Evolutionary conservation across 2,888 invertebrate species (phyloP), one percentile per base, ranked within the genome.

Genomic region (Phytoseiulus persimilis): DNA sequence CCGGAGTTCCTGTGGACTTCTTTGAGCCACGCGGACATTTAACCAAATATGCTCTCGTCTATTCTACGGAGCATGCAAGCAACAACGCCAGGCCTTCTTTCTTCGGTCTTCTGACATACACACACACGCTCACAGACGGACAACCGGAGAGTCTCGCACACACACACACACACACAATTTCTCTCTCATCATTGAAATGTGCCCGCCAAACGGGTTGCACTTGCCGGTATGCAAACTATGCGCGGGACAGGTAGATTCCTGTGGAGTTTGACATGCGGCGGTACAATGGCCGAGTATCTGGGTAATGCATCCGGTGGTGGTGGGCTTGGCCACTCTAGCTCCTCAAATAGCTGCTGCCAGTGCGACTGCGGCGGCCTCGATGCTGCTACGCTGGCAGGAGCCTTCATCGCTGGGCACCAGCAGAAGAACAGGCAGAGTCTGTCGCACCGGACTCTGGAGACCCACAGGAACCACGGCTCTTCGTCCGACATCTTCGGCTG

Each of bases 151-250:
- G 65, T 65, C 65, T 65, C 65, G 65, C 65, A 65, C 65, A 65
- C 65, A 65, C 18, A 65, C 65, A 65, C 65, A 65, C 65, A 65
- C 18, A 65, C 65, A 65, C 65, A 65, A 65, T 65, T 65, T 65
- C 65, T 65, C 65, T 65, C 65, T 28, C 65, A 65, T 65, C 65
- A 65, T 87, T 87, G 32, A 45, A 87, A 33, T 32, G 87, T 45
- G 87, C 87, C 87, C 87, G 87, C 87, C 87, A 87, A 87, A 87
- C 87, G 87, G 87, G 87, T 87, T 87, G 87, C 87, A 87, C 87
- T 87, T 87, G 87, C 87, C 87, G 87, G 87, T 39, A 87, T 87
- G 32, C 87, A 87, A 87, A 87, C 87, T 87, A 87, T 87, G 87
- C 33, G n/a, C 32, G 33, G n/a, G 32, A n/a, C 45, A 87, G 65